Conservation (phyloP, 1,140 invertebrate genomes). For the Saxidomus purpurata region DNA sequence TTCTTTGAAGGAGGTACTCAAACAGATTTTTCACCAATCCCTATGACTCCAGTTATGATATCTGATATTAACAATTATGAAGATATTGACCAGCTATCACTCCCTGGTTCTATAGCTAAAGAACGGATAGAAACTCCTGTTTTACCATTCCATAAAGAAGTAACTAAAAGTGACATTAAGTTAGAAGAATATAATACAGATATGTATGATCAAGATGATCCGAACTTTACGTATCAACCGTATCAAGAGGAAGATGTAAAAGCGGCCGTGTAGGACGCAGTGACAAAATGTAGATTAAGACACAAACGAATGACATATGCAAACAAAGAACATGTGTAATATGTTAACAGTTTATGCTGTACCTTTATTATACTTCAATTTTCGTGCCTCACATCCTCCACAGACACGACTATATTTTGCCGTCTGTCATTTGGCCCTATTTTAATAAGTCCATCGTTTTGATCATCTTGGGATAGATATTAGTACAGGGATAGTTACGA, state of each 20-base stretch:
- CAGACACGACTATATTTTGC: no score
- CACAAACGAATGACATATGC: no score
- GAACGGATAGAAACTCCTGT: constrained; percentile 7
- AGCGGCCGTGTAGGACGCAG: constrained; percentile 18
- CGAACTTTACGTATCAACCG: constrained; percentile 16
- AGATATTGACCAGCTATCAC: constrained; percentile 10
- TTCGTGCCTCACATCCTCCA: no score
- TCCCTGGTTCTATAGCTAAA: background rate
- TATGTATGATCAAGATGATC: constrained; percentile 37
- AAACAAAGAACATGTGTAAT: no score
- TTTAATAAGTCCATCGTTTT: no score
- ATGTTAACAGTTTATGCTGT: no score
- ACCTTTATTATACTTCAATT: no score
- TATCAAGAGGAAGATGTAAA: constrained; percentile 1
- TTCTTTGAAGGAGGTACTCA: constrained; percentile 58
- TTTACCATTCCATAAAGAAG: constrained; percentile 62
- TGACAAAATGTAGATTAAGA: no score
- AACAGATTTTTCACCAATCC: constrained; percentile 63
- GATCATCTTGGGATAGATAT: no score
- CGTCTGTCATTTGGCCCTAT: no score
- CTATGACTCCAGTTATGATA: constrained; percentile 47
- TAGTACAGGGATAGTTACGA: no score
- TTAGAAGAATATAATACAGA: constrained; percentile 52
- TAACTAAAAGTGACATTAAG: constrained; percentile 56
- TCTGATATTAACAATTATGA: background rate